Conservation (phyloP, 2,797 vertebrate genomes). For the Limosa lapponica region DNA sequence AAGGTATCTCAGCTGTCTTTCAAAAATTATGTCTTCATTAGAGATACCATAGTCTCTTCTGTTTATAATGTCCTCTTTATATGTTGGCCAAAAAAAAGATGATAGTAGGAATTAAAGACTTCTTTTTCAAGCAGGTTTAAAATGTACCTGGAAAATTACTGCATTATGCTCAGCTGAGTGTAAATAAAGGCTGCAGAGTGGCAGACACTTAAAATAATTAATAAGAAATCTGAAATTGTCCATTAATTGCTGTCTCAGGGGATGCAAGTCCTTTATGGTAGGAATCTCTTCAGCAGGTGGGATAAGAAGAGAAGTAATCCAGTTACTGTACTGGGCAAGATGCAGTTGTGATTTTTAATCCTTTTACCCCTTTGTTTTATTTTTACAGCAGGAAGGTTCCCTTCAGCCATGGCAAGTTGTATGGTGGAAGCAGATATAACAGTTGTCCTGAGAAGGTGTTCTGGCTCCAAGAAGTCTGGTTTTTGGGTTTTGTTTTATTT, state of each 20-base stretch:
- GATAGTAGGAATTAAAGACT: background rate
- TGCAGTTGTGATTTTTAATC: background rate
- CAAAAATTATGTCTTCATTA: background rate
- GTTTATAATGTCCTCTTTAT: background rate
- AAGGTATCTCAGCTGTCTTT: background rate
- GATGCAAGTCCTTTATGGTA: background rate
- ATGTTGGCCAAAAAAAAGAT: background rate
- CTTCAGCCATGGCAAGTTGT: background rate
- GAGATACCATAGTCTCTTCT: background rate
- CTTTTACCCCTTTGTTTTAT: background rate
- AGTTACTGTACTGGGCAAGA: background rate
- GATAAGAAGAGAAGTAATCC: background rate
- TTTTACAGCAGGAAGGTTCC: background rate
- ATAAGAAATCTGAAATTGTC: background rate
- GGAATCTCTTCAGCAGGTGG: background rate
- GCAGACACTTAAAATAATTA: background rate
- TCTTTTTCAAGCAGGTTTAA: background rate
- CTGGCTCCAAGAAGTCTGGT: background rate
- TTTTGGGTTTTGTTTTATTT: background rate
- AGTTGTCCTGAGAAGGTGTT: background rate
- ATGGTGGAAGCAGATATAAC: background rate
- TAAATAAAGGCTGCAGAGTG: background rate
- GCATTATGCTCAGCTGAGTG: background rate
- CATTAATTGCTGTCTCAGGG: slow-evolving; percentile 1
- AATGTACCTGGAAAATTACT: background rate